Base-by-base conservation (phyloP, 2,797 vertebrate genomes). In the Moxostoma hubbsi region DNA sequence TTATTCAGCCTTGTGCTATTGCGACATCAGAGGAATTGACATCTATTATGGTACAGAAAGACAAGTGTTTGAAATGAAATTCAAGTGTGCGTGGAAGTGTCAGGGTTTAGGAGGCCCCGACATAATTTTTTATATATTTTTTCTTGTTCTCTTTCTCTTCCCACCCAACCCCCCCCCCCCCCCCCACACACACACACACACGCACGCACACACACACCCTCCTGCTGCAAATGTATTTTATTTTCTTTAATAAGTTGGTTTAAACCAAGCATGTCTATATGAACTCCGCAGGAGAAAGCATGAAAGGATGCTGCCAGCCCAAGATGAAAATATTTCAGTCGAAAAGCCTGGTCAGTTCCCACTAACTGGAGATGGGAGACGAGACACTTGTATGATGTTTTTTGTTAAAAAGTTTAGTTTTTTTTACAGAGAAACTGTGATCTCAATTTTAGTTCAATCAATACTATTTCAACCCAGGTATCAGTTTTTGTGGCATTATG, bases 21-120 rank as follows among this genome's bases (percentile, higher is more conserved):
- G 96, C 95, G 95, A 97, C 96, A 97, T 98, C 98, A 98, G 95
- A 99, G 95, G 92, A 96, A 92, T 95, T 97, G 96, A 98, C 96
- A 96, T 97, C 97, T 96, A 97, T 98, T 98, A 98, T 95, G 95
- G 95, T 96, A 96, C 97, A 95, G 94, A 96, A 96, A 97, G 97
- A 98, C 96, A 95, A 96, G 96, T 94, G 95, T 98, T 98, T 97
- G 96, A 97, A 97, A 96, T 93, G 89, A 92, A 94, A 95, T 96
- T 95, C 95, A 96, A 97, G 97, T 96, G 89, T 79, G 83, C 83
- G 83, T 87, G 83, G 95, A 97, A 96, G 95, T 97, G 96, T 96
- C 96, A 96, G 95, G 95, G 95, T 95, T 96, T 96, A 95, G 93
- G 94, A 93, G 92, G 95, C 93, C 94, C 93, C 77, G 57, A 68